phyloP scores from a whole-genome alignment of 2,113 vertebrate genomes.

The Gorsachius goisagi region DNA sequence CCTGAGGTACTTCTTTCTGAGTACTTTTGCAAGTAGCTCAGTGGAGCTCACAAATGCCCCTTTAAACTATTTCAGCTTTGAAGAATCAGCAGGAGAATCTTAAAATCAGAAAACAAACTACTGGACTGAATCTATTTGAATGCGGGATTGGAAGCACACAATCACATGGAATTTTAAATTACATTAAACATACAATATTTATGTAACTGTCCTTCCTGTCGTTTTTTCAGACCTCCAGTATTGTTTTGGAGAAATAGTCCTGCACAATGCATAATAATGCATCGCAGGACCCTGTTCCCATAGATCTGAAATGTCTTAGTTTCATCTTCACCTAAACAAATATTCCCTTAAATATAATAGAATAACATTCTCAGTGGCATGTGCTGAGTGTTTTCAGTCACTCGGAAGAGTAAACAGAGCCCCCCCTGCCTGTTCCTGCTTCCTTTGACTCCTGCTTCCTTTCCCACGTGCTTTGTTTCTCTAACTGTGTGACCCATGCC shows the following conservation, averaged over 20 bases:
- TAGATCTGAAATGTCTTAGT: background rate
- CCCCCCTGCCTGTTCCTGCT: constrained; percentile 8
- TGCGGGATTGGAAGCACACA: background rate
- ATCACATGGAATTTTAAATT: background rate
- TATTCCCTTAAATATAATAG: background rate
- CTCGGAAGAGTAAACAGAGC: constrained; percentile 17
- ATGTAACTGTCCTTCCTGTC: background rate
- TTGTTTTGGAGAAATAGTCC: background rate
- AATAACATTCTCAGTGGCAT: background rate
- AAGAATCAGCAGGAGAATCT: background rate
- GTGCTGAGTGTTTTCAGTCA: background rate
- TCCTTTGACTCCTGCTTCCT: constrained; percentile 33
- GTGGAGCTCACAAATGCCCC: background rate
- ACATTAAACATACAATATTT: background rate
- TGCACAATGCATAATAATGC: background rate
- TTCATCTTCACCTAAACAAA: constrained; percentile 37
- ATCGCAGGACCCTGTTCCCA: background rate
- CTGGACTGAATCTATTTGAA: background rate
- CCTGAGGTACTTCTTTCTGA: background rate
- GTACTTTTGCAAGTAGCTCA: background rate
- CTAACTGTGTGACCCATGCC: background rate
- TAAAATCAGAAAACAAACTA: background rate
- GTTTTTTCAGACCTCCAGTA: background rate
- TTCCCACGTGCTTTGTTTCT: constrained; percentile 39
- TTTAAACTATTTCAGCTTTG: constrained; percentile 1